Evolutionary conservation across 2,888 invertebrate species (phyloP).

Genomic region (Drosophila anomalata): DNA sequence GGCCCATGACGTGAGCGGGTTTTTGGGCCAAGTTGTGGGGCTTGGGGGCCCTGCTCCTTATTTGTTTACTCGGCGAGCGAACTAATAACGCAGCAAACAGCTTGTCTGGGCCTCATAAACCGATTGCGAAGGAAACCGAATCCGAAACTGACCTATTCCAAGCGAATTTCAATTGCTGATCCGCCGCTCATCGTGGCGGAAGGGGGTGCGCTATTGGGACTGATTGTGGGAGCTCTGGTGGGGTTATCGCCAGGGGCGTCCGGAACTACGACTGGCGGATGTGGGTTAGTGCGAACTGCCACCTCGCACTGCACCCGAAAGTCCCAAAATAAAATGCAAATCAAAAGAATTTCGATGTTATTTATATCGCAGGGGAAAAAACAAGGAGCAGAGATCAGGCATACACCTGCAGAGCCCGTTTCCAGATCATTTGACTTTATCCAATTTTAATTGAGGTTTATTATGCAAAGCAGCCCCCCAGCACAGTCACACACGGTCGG

Average conservation of each 20-base stretch:
- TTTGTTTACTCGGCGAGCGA: conserved; percentile 41
- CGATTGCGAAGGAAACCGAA: conserved; percentile 37
- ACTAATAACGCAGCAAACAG: conserved; percentile 3
- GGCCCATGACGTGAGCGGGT: background rate
- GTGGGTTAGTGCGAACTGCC: conserved; percentile 13
- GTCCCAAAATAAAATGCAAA: conserved; percentile 8
- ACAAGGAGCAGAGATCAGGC: conserved; percentile 1
- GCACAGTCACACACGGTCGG: conserved; percentile 7
- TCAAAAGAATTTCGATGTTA: conserved; percentile 14
- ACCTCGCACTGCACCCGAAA: too few relatives aligned
- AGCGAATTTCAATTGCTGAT: conserved; percentile 60
- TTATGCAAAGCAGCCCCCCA: conserved; percentile 34
- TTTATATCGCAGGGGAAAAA: conserved; percentile 10
- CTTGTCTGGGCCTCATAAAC: conserved; percentile 15
- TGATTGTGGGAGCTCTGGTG: conserved; percentile 29
- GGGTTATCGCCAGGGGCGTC: conserved; percentile 36
- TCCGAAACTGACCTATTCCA: conserved; percentile 70
- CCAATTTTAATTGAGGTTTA: conserved; percentile 34
- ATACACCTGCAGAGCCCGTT: conserved; percentile 42
- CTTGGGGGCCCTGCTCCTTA: background rate
- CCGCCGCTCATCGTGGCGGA: conserved; percentile 15
- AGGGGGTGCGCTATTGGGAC: conserved; percentile 16
- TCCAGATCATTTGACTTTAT: conserved; percentile 38
- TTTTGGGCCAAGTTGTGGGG: background rate
- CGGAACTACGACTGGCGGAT: background rate